phyloP scores from a whole-genome alignment of 2,888 invertebrate genomes.

The Cantharis nigra region DNA sequence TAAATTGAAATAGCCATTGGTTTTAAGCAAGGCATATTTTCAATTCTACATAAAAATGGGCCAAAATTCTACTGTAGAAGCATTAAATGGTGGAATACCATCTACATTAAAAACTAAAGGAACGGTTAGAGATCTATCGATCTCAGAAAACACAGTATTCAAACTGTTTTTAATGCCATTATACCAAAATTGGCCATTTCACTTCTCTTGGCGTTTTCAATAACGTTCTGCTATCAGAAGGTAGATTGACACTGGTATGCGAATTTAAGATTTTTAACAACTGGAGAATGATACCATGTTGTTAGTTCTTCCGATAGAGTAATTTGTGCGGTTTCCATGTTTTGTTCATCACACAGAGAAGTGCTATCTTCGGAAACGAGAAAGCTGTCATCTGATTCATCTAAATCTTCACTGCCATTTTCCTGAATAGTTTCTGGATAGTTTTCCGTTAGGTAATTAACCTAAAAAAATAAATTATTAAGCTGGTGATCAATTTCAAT shows the following conservation, averaged over 20 bases:
- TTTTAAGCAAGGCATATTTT: slow-evolving; percentile 18
- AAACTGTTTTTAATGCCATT: background rate
- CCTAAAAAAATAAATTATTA: no score
- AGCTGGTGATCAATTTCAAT: no score
- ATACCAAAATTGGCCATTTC: background rate
- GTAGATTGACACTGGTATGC: background rate
- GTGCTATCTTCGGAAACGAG: no score
- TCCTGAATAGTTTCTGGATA: no score
- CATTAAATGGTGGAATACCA: slow-evolving; percentile 24
- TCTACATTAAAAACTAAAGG: slow-evolving; percentile 26
- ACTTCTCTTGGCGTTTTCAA: background rate
- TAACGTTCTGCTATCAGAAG: background rate
- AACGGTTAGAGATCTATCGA: background rate
- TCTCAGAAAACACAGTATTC: background rate
- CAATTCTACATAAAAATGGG: slow-evolving; percentile 27
- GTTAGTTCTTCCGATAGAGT: no score
- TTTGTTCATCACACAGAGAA: no score
- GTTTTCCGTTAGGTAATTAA: no score
- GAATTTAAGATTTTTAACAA: no score
- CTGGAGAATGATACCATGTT: no score
- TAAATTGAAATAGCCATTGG: slow-evolving; percentile 32
- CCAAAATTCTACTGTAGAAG: slow-evolving; percentile 31
- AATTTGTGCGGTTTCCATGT: no score
- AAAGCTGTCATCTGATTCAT: no score
- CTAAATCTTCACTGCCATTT: no score